A percentile compares a stretch with the other conserved stretches of the same genome.
Conservation (phyloP, 2,797 vertebrate genomes). For the Schizopygopsis pylzovi region DNA sequence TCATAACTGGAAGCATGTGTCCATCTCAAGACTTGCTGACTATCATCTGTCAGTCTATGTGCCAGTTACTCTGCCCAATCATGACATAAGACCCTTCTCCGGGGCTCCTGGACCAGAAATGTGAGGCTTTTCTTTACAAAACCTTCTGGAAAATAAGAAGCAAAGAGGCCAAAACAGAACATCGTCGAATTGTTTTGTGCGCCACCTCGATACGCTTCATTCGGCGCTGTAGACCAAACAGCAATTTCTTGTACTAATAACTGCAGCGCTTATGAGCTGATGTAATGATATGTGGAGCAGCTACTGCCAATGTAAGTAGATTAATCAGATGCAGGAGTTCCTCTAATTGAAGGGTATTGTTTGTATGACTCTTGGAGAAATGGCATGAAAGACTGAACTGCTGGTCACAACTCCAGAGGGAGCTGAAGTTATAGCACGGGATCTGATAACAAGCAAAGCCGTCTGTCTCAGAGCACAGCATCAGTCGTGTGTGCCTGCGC, state of each 20-base stretch:
- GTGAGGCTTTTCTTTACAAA: constrained; percentile 62
- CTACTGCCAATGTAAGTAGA: constrained; percentile 73
- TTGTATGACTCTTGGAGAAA: constrained; percentile 65
- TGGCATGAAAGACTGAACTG: constrained; percentile 61
- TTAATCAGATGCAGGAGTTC: constrained; percentile 73
- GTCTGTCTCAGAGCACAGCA: neutral
- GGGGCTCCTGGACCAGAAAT: constrained; percentile 54
- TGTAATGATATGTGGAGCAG: constrained; percentile 65
- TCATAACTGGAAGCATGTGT: constrained; percentile 14
- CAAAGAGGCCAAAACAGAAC: constrained; percentile 67
- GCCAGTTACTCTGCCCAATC: constrained; percentile 6
- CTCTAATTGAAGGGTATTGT: constrained; percentile 58
- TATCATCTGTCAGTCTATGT: constrained; percentile 11
- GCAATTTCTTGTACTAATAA: constrained; percentile 65
- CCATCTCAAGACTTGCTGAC: constrained; percentile 16
- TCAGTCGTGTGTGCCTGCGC: constrained; percentile 46
- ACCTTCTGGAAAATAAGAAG: constrained; percentile 73
- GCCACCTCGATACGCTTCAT: constrained; percentile 67
- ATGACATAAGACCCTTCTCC: constrained; percentile 24
- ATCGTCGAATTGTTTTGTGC: constrained; percentile 63
- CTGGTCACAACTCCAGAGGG: constrained; percentile 52
- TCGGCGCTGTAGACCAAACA: constrained; percentile 70
- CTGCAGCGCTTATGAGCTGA: constrained; percentile 67
- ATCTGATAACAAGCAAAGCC: constrained; percentile 32
- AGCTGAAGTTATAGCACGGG: constrained; percentile 34